A percentile compares a stretch with the other conserved stretches of the same genome.
Evolutionary conservation across 2,888 invertebrate species (phyloP).

Genomic region (Lycocerus yunnanus): DNA sequence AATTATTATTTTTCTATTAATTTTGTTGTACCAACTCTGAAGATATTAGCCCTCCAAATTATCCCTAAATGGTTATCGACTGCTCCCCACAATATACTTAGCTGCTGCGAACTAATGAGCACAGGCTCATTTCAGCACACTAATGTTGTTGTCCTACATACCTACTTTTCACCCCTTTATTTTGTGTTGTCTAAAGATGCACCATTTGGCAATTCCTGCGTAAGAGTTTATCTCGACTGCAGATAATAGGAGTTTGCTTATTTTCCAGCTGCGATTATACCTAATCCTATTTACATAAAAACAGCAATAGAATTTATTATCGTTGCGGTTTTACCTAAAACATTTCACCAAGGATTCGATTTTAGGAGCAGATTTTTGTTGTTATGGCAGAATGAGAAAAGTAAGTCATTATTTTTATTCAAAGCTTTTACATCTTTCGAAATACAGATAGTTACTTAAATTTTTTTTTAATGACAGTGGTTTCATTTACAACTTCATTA

Average conservation of each 20-base stretch:
- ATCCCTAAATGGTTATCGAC: neutral
- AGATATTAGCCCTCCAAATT: neutral
- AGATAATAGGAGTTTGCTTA: neutral
- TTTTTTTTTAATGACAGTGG: no score
- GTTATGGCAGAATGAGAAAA: neutral
- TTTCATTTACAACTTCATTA: no score
- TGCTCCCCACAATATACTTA: neutral
- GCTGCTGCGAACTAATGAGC: neutral
- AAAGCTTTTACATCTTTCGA: no score
- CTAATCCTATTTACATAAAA: neutral
- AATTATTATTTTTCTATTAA: neutral
- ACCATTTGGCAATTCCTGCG: neutral
- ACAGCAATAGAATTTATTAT: neutral
- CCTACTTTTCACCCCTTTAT: neutral
- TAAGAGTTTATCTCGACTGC: neutral
- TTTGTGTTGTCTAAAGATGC: neutral
- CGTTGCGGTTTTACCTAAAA: neutral
- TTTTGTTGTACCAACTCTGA: neutral
- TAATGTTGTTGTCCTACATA: neutral
- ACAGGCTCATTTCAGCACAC: neutral
- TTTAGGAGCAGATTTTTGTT: neutral
- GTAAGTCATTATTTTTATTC: no score
- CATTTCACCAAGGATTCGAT: neutral
- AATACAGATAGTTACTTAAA: no score
- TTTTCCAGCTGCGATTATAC: neutral